Conservation (phyloP, 2,888 invertebrate genomes). For the Eutolmus rufibarbis region DNA sequence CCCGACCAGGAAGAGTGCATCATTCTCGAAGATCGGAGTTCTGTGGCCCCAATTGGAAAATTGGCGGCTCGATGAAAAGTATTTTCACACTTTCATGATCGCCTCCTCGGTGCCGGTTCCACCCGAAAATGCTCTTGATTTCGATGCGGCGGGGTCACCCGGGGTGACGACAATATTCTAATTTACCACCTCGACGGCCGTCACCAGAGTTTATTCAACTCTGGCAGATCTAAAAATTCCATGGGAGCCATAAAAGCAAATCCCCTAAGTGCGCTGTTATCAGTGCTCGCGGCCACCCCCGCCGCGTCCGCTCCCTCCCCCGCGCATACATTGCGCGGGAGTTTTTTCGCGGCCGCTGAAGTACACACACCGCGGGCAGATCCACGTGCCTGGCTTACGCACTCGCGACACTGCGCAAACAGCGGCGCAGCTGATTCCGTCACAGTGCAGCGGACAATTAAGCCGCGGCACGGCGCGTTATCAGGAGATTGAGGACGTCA, state of each 20-base stretch:
- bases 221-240: neutral
- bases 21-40: neutral
- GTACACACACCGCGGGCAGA: neutral
- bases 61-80: neutral
- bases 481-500: neutral
- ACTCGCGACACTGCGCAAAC: neutral
- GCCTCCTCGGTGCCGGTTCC: neutral
- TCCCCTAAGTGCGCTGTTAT: neutral
- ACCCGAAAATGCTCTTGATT: neutral
- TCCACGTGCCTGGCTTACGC: neutral
- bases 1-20: neutral
- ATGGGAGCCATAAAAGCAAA: neutral
- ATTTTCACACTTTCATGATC: neutral
- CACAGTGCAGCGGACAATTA: neutral
- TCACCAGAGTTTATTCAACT: slow-evolving; percentile 8
- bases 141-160: neutral
- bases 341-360: neutral
- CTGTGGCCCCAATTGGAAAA: neutral
- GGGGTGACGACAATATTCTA: neutral
- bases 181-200: neutral
- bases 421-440: neutral
- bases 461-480: neutral
- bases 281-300: neutral
- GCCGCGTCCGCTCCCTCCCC: neutral
- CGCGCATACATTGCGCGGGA: neutral